These are phyloP conservation scores for Pteronotus mesoamericanus DNA, from an alignment of 2,797 vertebrate genomes.

Conservation along the genomic window DNA sequence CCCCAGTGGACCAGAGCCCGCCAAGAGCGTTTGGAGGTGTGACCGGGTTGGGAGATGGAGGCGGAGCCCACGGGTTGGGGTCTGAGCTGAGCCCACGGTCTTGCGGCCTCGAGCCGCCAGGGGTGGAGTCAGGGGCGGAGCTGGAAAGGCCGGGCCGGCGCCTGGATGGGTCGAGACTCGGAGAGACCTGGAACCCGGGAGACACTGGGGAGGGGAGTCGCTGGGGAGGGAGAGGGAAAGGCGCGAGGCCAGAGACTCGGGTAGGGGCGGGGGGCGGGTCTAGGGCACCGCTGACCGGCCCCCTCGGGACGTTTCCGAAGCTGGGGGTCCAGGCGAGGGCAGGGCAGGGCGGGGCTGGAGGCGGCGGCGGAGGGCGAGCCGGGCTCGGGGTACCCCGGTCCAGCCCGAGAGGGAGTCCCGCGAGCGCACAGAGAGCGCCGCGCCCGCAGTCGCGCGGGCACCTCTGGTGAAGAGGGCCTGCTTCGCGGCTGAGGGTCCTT, in stretches of 20 bases:
- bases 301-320: neutral
- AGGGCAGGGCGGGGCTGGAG: neutral
- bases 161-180: neutral
- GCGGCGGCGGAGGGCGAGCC: neutral
- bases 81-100: neutral
- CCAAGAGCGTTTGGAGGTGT: neutral
- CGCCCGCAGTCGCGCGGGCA: neutral
- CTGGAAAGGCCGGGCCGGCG: neutral
- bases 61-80: neutral
- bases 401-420: neutral
- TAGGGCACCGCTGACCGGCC: neutral
- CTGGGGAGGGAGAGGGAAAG: neutral
- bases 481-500: neutral
- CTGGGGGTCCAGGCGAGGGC: neutral
- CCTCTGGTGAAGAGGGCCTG: neutral
- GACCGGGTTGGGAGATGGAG: neutral
- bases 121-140: neutral
- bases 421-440: neutral
- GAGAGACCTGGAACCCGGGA: neutral
- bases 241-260: neutral
- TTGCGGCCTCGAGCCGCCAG: neutral
- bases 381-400: neutral
- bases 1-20: neutral
- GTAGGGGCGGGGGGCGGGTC: neutral
- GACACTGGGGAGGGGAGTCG: neutral